Percentiles rank a stretch among this genome's conserved stretches.
Conservation (phyloP, 1,140 invertebrate species). For the Macrotrachela quadricornifera region DNA sequence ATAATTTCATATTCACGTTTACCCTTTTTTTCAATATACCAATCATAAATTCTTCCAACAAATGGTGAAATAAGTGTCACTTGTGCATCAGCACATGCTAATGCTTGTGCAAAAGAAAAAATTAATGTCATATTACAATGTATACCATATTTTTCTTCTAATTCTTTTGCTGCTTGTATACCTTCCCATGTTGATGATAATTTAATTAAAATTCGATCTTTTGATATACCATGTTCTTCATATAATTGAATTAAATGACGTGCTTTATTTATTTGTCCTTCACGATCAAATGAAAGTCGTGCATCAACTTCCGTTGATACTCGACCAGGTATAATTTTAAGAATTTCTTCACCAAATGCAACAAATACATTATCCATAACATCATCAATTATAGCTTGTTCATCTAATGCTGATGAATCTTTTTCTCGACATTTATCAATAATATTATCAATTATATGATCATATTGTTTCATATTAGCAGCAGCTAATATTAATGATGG, state of each 20-base stretch:
- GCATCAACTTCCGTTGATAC: conserved; percentile 98
- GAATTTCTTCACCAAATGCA: conserved; percentile 85
- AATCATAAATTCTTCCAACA: conserved; percentile 70
- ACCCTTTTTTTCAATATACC: conserved; percentile 70
- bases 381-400: conserved; percentile 4
- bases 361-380: conserved; percentile 82
- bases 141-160: conserved; percentile 74
- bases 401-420: conserved; percentile 29
- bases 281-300: conserved; percentile 73
- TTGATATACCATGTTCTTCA: conserved; percentile 61
- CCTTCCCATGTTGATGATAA: conserved; percentile 96
- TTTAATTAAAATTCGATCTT: conserved; percentile 85
- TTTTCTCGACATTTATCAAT: conserved; percentile 55
- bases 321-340: conserved; percentile 87
- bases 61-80: conserved; percentile 92
- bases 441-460: conserved; percentile 63
- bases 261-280: conserved; percentile 69
- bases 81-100: conserved; percentile 87
- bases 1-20: conserved; percentile 55
- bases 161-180: conserved; percentile 72
- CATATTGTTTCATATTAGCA: conserved; percentile 69
- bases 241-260: conserved; percentile 67
- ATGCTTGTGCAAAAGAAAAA: conserved; percentile 66
- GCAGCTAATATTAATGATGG: conserved; percentile 85
- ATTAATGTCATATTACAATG: conserved; percentile 92